phyloP scores from a whole-genome alignment of 37 sponge, comb jelly and placozoan species.

The Hormiphora californensis region DNA sequence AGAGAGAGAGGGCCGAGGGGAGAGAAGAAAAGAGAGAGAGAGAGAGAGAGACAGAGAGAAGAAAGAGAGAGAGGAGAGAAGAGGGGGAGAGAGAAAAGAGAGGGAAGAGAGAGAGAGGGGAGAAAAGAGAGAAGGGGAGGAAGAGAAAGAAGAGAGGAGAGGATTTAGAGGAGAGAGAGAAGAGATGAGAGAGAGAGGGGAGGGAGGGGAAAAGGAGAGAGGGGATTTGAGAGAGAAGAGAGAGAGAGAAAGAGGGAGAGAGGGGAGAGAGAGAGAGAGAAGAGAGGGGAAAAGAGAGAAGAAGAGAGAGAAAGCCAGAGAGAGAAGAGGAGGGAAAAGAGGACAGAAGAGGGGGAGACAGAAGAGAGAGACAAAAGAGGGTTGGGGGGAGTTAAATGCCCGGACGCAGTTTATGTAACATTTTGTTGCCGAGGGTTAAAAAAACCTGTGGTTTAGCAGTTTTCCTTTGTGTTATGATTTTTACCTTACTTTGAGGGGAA shows the following conservation, averaged over 20 bases:
- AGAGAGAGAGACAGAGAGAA: neutral
- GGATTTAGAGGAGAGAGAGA: too few species aligned
- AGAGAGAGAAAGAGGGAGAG: neutral
- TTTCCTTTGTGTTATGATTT: too few species aligned
- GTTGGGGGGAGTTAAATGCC: neutral
- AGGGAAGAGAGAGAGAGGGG: neutral
- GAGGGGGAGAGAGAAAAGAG: neutral
- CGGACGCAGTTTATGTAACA: constrained; percentile 47
- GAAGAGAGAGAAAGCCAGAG: neutral
- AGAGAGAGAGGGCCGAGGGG: too few species aligned
- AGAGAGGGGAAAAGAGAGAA: neutral
- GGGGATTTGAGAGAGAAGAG: neutral
- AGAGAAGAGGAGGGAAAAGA: too few species aligned
- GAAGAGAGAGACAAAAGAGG: neutral
- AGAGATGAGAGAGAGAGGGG: neutral
- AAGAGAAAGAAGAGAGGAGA: neutral
- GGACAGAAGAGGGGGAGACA: neutral
- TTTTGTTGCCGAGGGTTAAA: constrained; percentile 24
- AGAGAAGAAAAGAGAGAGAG: neutral
- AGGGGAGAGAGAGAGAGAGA: neutral
- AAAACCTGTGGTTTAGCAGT: constrained; percentile 37
- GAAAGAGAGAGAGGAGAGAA: neutral
- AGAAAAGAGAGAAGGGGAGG: neutral
- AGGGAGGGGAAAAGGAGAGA: neutral
- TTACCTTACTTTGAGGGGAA: too few species aligned